A percentile compares a stretch with the other conserved stretches of the same genome.
Conservation (phyloP, 2,797 vertebrate genomes). For the Crenuchus spilurus region DNA sequence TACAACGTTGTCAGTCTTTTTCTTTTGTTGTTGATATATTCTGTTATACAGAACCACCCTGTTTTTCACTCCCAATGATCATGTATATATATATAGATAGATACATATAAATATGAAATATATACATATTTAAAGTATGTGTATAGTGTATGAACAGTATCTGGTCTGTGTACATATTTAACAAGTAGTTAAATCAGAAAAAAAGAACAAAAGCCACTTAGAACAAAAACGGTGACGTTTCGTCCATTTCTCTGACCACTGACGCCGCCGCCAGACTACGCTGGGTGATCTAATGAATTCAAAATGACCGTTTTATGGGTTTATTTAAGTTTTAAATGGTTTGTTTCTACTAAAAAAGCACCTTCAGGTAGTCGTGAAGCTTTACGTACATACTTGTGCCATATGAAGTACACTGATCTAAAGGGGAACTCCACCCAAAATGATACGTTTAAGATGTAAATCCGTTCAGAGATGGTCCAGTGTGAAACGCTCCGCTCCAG, state of each 20-base stretch:
- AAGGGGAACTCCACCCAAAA: no score
- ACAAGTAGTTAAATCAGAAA: conserved; percentile 73
- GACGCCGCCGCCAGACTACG: not conserved
- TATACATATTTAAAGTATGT: conserved; percentile 66
- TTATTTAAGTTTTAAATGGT: not conserved
- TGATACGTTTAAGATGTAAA: no score
- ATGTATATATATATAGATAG: conserved; percentile 59
- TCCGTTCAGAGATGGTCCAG: no score
- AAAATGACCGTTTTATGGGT: no score
- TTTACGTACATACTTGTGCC: no score
- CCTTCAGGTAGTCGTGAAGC: no score
- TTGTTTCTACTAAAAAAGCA: no score
- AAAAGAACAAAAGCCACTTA: conserved; percentile 52
- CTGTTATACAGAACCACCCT: conserved; percentile 57
- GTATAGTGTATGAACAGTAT: conserved; percentile 68
- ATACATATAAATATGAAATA: conserved; percentile 65
- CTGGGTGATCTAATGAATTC: no score
- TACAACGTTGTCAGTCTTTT: conserved; percentile 64
- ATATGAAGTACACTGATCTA: no score
- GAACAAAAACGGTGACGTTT: conserved; percentile 24
- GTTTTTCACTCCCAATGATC: conserved; percentile 57
- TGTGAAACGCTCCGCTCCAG: no score
- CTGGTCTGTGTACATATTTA: conserved; percentile 69
- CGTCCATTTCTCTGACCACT: not conserved
- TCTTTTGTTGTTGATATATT: conserved; percentile 50